Percentiles rank a stretch among this genome's conserved stretches.
Conservation (phyloP, 2,888 invertebrate species). For the Aphidoletes aphidimyza region DNA sequence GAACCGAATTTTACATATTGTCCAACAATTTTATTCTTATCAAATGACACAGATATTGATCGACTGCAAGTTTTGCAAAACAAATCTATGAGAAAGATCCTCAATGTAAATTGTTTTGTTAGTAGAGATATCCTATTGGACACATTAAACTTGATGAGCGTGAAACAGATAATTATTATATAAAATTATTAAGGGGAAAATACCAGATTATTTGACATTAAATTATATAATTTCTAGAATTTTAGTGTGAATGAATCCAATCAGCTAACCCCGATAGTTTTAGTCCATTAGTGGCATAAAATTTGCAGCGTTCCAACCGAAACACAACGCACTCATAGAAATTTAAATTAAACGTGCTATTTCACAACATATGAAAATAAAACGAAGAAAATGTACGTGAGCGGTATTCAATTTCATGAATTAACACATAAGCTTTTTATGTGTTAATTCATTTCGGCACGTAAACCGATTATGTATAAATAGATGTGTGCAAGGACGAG, state of each 20-base stretch:
- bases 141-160: neutral
- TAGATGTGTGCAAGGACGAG: neutral
- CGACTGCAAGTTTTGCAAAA: neutral
- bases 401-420: conserved; percentile 41
- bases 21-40: no score
- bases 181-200: neutral
- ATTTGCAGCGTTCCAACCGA: no score
- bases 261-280: no score
- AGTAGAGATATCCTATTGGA: neutral
- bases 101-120: neutral
- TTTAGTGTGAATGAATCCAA: no score
- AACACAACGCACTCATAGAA: neutral
- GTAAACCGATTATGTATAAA: no score
- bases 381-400: neutral
- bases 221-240: no score
- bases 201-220: neutral
- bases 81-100: neutral
- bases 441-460: conserved; percentile 1
- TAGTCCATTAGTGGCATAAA: no score
- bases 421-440: conserved; percentile 20
- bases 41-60: neutral
- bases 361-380: neutral
- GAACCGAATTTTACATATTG: no score
- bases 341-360: conserved; percentile 11
- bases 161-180: neutral